These are phyloP conservation scores for Alaudala cheleensis DNA, from an alignment of 2,113 vertebrate species.

Conservation along the genomic window DNA sequence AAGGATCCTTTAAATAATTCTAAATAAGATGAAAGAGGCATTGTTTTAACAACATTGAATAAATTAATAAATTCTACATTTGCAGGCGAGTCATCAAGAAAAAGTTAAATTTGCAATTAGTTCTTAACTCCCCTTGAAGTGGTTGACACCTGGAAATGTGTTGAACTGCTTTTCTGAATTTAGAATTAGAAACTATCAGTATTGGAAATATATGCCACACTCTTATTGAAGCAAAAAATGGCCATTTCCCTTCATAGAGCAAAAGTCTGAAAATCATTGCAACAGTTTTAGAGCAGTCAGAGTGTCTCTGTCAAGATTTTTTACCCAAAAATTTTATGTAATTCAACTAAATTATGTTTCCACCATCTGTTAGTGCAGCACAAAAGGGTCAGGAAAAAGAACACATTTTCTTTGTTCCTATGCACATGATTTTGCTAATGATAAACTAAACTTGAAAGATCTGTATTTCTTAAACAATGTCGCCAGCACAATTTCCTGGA, in stretches of 20 bases:
- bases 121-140: neutral
- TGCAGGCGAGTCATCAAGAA: neutral
- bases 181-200: conserved; percentile 41
- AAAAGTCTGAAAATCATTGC: conserved; percentile 5
- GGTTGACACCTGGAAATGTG: neutral
- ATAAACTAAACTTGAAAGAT: conserved; percentile 22
- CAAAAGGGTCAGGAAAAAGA: neutral
- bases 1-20: conserved; percentile 32
- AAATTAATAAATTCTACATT: conserved; percentile 36
- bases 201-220: neutral
- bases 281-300: neutral
- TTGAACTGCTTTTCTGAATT: conserved; percentile 58
- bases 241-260: neutral
- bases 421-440: conserved; percentile 25
- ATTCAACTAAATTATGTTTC: neutral
- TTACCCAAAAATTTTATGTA: neutral
- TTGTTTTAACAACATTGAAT: conserved; percentile 37
- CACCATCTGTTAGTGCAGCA: neutral
- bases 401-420: conserved; percentile 19
- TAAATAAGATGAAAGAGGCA: conserved; percentile 29
- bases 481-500: conserved; percentile 6
- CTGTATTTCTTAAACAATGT: neutral
- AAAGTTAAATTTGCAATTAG: conserved; percentile 31
- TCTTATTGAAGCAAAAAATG: conserved; percentile 38
- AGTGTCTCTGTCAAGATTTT: neutral